Base-by-base conservation (phyloP, 1,140 invertebrate genomes). In the Drosophila ironensis region DNA sequence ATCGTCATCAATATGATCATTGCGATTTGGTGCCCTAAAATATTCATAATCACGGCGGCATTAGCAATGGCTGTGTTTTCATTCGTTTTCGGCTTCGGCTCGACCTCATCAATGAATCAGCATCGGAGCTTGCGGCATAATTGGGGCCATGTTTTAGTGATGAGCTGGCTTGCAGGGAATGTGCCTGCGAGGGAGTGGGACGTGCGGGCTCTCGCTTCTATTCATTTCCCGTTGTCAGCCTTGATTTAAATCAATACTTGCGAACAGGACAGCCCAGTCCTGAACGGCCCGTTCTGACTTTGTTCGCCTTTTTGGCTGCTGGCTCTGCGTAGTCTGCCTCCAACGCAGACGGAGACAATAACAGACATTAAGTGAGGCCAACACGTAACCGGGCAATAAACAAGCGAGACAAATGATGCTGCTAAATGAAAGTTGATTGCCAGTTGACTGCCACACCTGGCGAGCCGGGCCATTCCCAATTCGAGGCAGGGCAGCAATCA, bases 351-450 rank as follows among this genome's bases (percentile, higher is more conserved):
- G 42, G 48, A 35, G 64, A 84, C 80, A 84, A 84, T 84, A 84
- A 78, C 80, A 87, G 61, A 60, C 68, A 84, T 86, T 86, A 86
- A 86, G 80, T 71, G 53, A 69, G 78, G 53, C 74, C 78, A 86
- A 63, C 78, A 84, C 78, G 80, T 84, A 84, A 80, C 80, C 48
- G 80, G 80, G 80, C 81, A 84, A 84, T 84, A 84, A 84, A 84
- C 80, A 84, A 84, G 71, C 71, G 80, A 80, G 80, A 84, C 80
- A 84, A 84, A 84, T 84, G 80, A 84, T 80, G 80, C 80, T 86
- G 81, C 80, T 86, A 84, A 84, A 84, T 86, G 80, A 80, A 86
- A 86, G 74, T 84, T 84, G 80, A 84, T 84, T 84, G 80, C 80
- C 78, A 86, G 78, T 86, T 84, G 78, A 84, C 78, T 70, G 64